Evolutionary conservation across 2,797 vertebrate genomes (phyloP), one percentile per base, ranked within the genome.

Genomic region (Poeciliopsis paucimaculata): DNA sequence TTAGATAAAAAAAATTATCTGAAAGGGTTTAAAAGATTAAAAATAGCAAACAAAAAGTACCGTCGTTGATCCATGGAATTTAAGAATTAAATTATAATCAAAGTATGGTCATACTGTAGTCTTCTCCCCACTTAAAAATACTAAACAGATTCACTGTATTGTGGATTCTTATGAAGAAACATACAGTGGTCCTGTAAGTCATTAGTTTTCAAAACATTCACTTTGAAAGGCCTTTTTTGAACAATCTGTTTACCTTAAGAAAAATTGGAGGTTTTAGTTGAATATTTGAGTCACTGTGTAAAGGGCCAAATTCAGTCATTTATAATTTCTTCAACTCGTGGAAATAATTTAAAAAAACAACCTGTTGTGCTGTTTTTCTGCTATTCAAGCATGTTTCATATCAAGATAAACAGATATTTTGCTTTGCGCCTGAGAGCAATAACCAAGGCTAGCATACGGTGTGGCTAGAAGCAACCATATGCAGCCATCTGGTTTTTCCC

Each of bases 401-500:
- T n/a, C 0, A 64, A 39, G 49, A 77, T 9, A 73, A 10, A 28
- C 45, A 28, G 45, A 9, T 26, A 16, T 28, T 68, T 13, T 23
- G 2, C 47, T 78, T 79, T 6, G 46, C 3, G 31, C 28, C 70
- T n/a, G 47, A 53, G 46, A 57, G 15, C 39, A 64, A 66, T 46
- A 20, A 55, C 45, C 20, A n/a, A 41, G 72, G 13, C 39, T 51
- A 68, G 46, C 45, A 23, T 7, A 39, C 39, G n/a, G 23, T 23
- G 20, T 77, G 5, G 49, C 26, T 18, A 41, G n/a, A 3, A 76
- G n/a, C 39, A 26, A 34, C 28, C 2, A 72, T 41, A 26, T 55
- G 12, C 68, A 62, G 45, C 62, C 47, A 72, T 80, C 18, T 81
- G 43, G 23, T 75, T 77, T 78, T 49, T 46, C 53, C 81, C 77